Base-by-base conservation (phyloP, 2,797 vertebrate genomes). In the Hydrolagus colliei region DNA sequence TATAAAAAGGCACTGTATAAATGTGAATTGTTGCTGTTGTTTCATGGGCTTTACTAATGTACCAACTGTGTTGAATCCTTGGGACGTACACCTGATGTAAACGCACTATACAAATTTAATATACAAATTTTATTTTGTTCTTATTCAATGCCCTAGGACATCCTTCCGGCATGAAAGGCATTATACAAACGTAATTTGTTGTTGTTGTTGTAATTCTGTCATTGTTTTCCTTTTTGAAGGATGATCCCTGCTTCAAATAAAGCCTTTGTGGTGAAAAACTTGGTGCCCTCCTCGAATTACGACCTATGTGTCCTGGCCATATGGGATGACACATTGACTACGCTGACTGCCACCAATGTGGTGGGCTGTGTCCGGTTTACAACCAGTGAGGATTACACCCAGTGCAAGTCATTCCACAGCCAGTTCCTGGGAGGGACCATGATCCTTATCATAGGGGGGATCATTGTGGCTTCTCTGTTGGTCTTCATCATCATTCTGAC, bases 401-500 rank as follows among this genome's bases (percentile, higher is more conserved):
- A 98, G 89, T 99, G 98, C 90, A 96, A 96, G 89, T 98, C 98
- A 0, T 94, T 99, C 89, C 97, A 96, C 92, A 96, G 97, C 87
- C 96, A 98, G 87, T 96, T 99, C 90, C 92, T 99, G 88, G 98
- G 98, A 0, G 97, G 98, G 52, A 99, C 97, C 86, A 96, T 99
- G 96, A 98, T 99, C 90, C 93, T 99, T 88, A 93, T 98, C 87
- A 97, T 99, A 0, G 98, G 98, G 9, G 98, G 98, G 86, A 93
- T 98, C 88, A 98, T 99, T 8, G 98, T 99, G 88, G 96, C 96
- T 20, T 98, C 96, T 0, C 92, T 99, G 59, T 89, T 99, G 90
- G 96, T 99, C 85, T 99, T 99, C 90, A 98, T 99, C 59, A 91
- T 99, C 87, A 96, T 98, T 86, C 96, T 99, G 80, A 97, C 99